Conservation (phyloP, 2,113 vertebrate species). For the human (Homo sapiens) region DNA sequence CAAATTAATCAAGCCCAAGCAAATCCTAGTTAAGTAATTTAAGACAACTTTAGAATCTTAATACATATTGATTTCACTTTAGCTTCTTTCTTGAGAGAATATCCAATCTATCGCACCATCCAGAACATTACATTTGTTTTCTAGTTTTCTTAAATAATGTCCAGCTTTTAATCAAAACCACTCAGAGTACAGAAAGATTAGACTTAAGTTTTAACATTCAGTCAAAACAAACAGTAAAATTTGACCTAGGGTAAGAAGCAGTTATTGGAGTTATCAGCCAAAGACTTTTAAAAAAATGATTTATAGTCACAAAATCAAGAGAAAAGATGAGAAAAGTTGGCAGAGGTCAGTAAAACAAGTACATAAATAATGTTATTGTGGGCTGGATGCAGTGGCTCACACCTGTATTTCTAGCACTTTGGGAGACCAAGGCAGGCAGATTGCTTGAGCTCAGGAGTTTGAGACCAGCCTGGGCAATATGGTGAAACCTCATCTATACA, state of each 20-base stretch:
- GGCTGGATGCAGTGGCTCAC: too few species aligned
- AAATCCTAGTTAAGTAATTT: constrained; percentile 6
- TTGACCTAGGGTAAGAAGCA: neutral
- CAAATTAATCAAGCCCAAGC: neutral
- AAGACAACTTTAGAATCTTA: neutral
- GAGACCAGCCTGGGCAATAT: too few species aligned
- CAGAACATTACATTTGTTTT: neutral
- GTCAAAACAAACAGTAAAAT: neutral
- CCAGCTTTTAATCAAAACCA: constrained; percentile 2
- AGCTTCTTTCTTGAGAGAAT: neutral
- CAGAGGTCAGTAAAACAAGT: neutral
- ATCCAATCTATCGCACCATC: neutral
- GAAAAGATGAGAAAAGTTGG: neutral
- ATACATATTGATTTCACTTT: constrained; percentile 10
- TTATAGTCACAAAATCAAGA: neutral
- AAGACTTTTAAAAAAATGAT: neutral
- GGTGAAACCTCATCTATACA: too few species aligned
- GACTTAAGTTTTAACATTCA: neutral
- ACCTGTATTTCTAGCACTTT: too few species aligned
- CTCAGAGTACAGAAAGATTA: neutral
- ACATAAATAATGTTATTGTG: neutral
- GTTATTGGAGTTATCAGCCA: neutral
- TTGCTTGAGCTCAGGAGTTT: too few species aligned
- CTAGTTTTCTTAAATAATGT: neutral
- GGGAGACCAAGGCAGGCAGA: too few species aligned